phyloP scores from a whole-genome alignment of 2,888 invertebrate species.

The Chouioia cunea region DNA sequence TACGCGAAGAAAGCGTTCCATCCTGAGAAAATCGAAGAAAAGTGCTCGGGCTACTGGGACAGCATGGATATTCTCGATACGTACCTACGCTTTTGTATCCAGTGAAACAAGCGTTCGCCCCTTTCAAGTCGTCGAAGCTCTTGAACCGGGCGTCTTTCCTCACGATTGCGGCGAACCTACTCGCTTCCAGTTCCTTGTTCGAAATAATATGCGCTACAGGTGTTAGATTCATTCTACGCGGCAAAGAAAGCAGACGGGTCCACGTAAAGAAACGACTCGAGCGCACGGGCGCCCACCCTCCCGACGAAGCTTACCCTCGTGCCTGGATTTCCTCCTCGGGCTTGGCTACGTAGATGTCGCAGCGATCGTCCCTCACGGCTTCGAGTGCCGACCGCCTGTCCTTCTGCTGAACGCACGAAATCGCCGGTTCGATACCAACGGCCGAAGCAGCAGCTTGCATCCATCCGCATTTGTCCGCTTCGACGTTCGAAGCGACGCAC shows the following conservation, averaged over 20 bases:
- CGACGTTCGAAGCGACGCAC: constrained; percentile 79
- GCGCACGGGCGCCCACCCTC: too few relatives aligned
- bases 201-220: constrained; percentile 76
- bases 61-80: too few relatives aligned
- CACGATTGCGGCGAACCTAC: constrained; percentile 79
- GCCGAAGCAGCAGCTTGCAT: constrained; percentile 80
- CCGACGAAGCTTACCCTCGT: constrained; percentile 74
- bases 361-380: constrained; percentile 74
- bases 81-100: constrained; percentile 82
- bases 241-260: neutral
- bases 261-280: too few relatives aligned
- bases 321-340: constrained; percentile 81
- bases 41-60: too few relatives aligned
- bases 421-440: constrained; percentile 82
- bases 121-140: constrained; percentile 76
- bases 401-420: constrained; percentile 80
- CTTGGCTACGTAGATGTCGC: constrained; percentile 80
- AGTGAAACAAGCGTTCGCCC: constrained; percentile 84
- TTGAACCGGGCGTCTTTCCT: constrained; percentile 72
- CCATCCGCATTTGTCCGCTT: constrained; percentile 84
- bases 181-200: constrained; percentile 72
- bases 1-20: constrained; percentile 61
- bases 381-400: constrained; percentile 77
- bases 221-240: constrained; percentile 70
- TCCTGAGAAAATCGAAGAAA: constrained; percentile 54